phyloP scores from a whole-genome alignment of 2,888 invertebrate genomes.

The Plutella xylostella region DNA sequence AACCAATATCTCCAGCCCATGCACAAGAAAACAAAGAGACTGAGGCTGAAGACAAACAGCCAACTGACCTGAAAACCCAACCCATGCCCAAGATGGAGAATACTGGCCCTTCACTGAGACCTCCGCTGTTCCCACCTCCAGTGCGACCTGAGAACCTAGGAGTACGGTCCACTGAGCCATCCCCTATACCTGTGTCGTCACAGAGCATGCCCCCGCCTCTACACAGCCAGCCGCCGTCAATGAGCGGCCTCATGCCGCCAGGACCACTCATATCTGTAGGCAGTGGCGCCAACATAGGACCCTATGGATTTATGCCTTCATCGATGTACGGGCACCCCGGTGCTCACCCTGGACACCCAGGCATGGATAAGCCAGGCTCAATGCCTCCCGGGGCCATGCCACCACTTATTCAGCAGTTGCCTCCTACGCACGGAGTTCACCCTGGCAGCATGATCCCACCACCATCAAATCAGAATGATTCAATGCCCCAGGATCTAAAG shows the following conservation, averaged over 20 bases:
- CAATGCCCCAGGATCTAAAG: constrained; percentile 64
- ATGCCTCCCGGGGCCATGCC: constrained; percentile 53
- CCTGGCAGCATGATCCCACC: constrained; percentile 40
- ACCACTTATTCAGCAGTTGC: constrained; percentile 51
- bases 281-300: constrained; percentile 65
- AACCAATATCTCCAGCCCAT: constrained; percentile 57
- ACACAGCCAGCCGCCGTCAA: constrained; percentile 67
- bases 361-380: constrained; percentile 25
- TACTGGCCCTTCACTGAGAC: constrained; percentile 36
- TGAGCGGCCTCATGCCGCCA: constrained; percentile 68
- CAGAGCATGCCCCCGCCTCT: constrained; percentile 56
- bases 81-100: constrained; percentile 43
- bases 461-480: constrained; percentile 47
- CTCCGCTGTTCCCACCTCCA: constrained; percentile 45
- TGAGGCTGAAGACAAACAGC: constrained; percentile 55
- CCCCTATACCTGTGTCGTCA: constrained; percentile 41
- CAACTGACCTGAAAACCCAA: constrained; percentile 58
- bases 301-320: constrained; percentile 73
- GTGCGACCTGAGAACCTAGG: constrained; percentile 54
- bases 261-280: constrained; percentile 73
- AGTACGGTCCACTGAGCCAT: constrained; percentile 43
- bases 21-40: constrained; percentile 56
- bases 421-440: constrained; percentile 41
- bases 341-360: constrained; percentile 32
- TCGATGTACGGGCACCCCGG: constrained; percentile 41